These are phyloP conservation scores for Rhodinocichla rosea DNA, from an alignment of 2,113 vertebrate genomes.

Conservation along the genomic window DNA sequence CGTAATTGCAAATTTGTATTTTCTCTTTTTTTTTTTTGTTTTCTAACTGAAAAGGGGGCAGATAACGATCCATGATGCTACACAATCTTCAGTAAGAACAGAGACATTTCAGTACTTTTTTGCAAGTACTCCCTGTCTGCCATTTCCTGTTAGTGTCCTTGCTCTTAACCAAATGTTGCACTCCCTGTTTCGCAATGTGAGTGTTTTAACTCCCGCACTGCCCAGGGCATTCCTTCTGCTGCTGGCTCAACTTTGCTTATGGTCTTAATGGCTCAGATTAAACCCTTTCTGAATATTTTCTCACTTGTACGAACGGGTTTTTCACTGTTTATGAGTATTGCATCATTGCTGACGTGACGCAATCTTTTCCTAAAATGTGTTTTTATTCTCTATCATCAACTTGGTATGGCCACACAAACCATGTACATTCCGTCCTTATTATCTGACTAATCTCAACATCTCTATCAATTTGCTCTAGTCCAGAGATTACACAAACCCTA, in stretches of 20 bases:
- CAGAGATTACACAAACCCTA: neutral
- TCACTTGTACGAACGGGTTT: neutral
- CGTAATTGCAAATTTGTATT: neutral
- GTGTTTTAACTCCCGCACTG: neutral
- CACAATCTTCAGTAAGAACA: neutral
- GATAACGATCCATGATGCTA: neutral
- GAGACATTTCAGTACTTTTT: neutral
- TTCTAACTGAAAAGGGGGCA: neutral
- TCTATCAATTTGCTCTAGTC: neutral
- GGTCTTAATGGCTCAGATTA: neutral
- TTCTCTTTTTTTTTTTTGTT: neutral
- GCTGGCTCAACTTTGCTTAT: neutral
- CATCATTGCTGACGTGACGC: neutral
- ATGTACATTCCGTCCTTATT: neutral
- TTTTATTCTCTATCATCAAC: neutral
- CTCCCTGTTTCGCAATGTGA: neutral
- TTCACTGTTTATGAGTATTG: neutral
- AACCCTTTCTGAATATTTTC: neutral
- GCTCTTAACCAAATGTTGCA: neutral
- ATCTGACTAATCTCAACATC: neutral
- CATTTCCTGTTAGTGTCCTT: neutral
- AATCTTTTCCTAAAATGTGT: neutral
- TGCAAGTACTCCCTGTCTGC: neutral
- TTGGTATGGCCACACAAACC: neutral
- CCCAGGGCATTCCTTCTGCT: neutral